These are phyloP conservation scores for Halcyon badia DNA, from an alignment of 2,797 vertebrate species.

Conservation along the genomic window DNA sequence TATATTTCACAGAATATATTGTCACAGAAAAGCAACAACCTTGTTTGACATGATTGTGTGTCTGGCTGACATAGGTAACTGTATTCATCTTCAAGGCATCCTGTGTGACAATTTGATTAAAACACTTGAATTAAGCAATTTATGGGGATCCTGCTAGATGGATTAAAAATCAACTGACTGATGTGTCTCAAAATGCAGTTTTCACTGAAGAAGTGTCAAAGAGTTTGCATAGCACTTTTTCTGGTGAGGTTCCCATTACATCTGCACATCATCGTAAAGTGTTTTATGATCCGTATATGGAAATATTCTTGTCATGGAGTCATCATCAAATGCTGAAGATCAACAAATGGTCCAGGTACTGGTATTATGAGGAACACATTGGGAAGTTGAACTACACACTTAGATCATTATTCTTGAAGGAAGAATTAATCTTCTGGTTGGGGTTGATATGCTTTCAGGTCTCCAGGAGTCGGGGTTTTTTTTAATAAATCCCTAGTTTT, in stretches of 20 bases:
- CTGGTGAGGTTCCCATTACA: background rate
- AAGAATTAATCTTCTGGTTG: background rate
- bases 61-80: background rate
- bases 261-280: fast-evolving
- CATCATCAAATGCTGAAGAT: background rate
- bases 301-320: background rate
- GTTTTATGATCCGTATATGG: background rate
- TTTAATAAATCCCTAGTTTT: background rate
- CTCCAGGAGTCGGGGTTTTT: background rate
- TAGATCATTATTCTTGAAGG: background rate
- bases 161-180: background rate
- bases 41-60: background rate
- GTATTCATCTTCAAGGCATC: background rate
- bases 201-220: background rate
- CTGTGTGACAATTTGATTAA: background rate
- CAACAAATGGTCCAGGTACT: background rate
- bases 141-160: background rate
- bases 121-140: background rate
- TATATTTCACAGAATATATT: background rate
- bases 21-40: background rate
- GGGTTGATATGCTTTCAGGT: background rate
- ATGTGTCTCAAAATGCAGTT: background rate
- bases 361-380: background rate
- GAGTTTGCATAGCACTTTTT: background rate
- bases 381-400: background rate